These are phyloP conservation scores for Tetragonisca angustula DNA, from an alignment of 2,888 invertebrate genomes.

Conservation along the genomic window DNA sequence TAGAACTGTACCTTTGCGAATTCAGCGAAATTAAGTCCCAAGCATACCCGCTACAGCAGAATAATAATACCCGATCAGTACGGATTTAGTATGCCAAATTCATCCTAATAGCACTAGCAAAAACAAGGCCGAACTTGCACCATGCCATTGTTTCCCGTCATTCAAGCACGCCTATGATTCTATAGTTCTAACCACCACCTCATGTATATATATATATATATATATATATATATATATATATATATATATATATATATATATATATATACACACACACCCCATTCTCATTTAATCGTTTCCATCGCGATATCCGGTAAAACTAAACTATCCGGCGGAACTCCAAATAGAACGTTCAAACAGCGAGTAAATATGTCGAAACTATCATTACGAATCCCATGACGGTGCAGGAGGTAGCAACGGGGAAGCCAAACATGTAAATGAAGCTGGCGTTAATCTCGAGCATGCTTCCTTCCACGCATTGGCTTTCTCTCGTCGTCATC, in stretches of 20 bases:
- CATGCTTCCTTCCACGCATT: slow-evolving; percentile 4
- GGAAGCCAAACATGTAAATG: not conserved
- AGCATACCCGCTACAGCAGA: too few relatives aligned
- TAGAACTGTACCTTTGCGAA: too few relatives aligned
- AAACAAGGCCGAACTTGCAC: too few relatives aligned
- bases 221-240: not conserved
- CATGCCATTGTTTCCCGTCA: too few relatives aligned
- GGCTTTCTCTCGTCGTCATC: not conserved
- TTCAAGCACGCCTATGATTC: too few relatives aligned
- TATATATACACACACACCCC: not conserved
- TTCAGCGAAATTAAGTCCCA: too few relatives aligned
- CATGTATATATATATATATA: not conserved
- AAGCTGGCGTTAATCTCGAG: slow-evolving; percentile 1
- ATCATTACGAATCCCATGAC: not conserved
- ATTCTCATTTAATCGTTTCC: not conserved
- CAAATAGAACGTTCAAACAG: not conserved
- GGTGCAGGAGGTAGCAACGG: too few relatives aligned
- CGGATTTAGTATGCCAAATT: too few relatives aligned
- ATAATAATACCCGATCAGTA: too few relatives aligned
- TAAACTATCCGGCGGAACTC: not conserved
- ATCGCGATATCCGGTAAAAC: not conserved
- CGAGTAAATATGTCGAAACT: not conserved
- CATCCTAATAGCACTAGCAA: too few relatives aligned
- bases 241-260: not conserved
- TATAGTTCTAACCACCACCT: not conserved